A percentile compares a stretch with the other conserved stretches of the same genome.
phyloP scores from a whole-genome alignment of 2,797 vertebrate genomes.

The Alfaro cultratus region DNA sequence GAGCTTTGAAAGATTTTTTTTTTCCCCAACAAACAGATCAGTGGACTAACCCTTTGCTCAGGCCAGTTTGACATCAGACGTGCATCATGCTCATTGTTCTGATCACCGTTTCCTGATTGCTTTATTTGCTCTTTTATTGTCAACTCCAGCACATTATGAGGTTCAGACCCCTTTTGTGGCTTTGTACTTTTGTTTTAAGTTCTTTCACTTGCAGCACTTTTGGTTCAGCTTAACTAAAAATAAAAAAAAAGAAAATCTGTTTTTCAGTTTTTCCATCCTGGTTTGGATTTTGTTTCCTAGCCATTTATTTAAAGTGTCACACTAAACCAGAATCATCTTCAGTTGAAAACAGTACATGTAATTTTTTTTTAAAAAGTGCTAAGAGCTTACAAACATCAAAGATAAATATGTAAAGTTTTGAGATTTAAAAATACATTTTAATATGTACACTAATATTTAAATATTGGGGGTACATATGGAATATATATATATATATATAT shows the following conservation, averaged over 20 bases:
- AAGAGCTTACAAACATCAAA: too few relatives aligned
- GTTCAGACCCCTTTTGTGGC: too few relatives aligned
- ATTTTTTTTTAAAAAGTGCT: too few relatives aligned
- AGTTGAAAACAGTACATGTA: too few relatives aligned
- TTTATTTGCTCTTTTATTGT: background rate
- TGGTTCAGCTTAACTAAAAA: background rate
- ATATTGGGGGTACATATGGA: too few relatives aligned
- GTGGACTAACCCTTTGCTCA: background rate
- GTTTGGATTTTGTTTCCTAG: background rate
- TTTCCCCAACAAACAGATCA: background rate
- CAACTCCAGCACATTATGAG: too few relatives aligned
- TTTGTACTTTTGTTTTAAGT: background rate
- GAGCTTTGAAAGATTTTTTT: background rate
- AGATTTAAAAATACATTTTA: background rate
- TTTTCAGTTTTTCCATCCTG: background rate
- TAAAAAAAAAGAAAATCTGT: background rate
- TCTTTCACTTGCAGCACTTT: background rate
- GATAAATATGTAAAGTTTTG: too few relatives aligned
- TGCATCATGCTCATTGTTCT: background rate
- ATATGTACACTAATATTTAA: background rate
- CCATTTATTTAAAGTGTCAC: background rate
- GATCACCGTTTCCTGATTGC: background rate
- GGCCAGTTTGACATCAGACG: background rate
- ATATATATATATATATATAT: too few relatives aligned
- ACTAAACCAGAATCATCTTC: too few relatives aligned